phyloP scores from a whole-genome alignment of 1,140 invertebrate genomes.

The Lepidurus apus region DNA sequence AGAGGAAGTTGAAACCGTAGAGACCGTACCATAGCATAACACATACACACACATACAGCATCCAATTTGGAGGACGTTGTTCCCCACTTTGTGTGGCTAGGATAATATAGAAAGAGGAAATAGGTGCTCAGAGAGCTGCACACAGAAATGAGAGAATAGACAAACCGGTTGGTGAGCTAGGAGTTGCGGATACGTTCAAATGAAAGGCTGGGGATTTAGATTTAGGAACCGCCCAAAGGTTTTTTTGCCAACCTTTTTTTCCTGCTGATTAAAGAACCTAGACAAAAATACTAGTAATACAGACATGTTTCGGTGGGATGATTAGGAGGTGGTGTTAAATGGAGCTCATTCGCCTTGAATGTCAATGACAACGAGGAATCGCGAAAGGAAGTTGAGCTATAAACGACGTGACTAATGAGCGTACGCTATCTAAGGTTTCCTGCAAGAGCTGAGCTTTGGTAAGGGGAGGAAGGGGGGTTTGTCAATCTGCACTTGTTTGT shows the following conservation, averaged over 20 bases:
- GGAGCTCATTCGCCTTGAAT: not conserved
- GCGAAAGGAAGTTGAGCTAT: not conserved
- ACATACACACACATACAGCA: conserved; percentile 6
- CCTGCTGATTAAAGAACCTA: not conserved
- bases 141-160: conserved; percentile 16
- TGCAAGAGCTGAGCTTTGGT: not conserved
- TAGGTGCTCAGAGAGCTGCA: not conserved
- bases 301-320: not conserved
- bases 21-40: not conserved
- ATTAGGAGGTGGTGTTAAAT: not conserved
- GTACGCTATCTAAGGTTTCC: not conserved
- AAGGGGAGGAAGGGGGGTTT: not conserved
- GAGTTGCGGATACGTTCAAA: conserved; percentile 19
- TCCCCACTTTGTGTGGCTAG: not conserved
- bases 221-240: not conserved
- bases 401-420: not conserved
- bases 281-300: too few species aligned
- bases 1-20: not conserved
- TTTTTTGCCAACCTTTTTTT: not conserved
- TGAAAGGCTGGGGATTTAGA: not conserved
- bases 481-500: not conserved
- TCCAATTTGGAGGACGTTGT: conserved; percentile 13
- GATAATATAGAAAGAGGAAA: not conserved
- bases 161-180: not conserved
- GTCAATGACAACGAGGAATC: not conserved